Evolutionary conservation across 2,888 invertebrate species (phyloP), one percentile per base, ranked within the genome.

Genomic region (Clanis bilineata): DNA sequence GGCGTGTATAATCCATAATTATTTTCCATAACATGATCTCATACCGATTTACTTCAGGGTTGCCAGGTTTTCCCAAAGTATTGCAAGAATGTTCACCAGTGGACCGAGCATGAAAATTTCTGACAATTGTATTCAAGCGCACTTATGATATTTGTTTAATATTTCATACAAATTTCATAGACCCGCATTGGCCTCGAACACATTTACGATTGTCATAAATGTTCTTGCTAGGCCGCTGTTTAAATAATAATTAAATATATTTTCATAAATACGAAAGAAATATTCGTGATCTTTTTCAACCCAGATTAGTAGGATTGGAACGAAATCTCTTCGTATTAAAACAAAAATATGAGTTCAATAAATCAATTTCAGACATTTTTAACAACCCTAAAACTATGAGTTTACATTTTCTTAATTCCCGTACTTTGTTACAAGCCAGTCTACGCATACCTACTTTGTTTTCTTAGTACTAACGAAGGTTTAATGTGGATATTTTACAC

Each of bases 21-120:
- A 64, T 64, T 47, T 56, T 55, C 59, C 47, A 28, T 58, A 64
- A 61, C 60, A 58, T 63, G 65, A 61, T 65, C 59, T 60, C 59
- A 63, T 58, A 60, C 61, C 44, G 22, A 41, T 18, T 56, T 55
- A 55, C 23, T 28, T 18, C 18, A 28, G 56, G 56, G 28, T 57
- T 57, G 23, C 32, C 18, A 12, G 56, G 18, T 43, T 51, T 51
- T 18, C 15, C 6, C 9, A 47, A 41, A 18, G n/a, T 41, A 18
- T 18, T 44, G 23, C 0, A 44, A 22, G 3, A 10, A 44, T 21
- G 9, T 36, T 36, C 36, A n/a, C n/a, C n/a, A n/a, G n/a, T n/a
- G n/a, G n/a, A n/a, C n/a, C n/a, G n/a, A n/a, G n/a, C n/a, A n/a
- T n/a, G n/a, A n/a, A n/a, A n/a, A n/a, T n/a, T n/a, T n/a, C n/a